Base-by-base conservation (phyloP, 2,888 invertebrate genomes). In the Fragum fragum region DNA sequence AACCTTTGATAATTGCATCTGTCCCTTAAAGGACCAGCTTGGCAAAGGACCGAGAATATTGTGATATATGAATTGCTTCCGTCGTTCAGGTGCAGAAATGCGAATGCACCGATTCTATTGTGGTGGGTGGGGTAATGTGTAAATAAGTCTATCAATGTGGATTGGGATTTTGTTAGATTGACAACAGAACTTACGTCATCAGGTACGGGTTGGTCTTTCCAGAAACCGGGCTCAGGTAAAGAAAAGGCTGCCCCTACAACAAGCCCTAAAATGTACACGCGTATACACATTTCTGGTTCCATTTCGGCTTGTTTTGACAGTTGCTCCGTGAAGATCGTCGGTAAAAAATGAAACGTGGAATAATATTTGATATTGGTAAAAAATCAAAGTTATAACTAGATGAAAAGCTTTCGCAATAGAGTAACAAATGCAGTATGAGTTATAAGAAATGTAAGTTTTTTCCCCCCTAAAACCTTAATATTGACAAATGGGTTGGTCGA, bases 291-390 rank as follows among this genome's bases (percentile, higher is more conserved):
- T 42, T 66, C 42, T 21, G 36, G 29, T 53, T 52, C 63, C 61
- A 69, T 73, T 32, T 59, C 36, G 28, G 53, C 63, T n/a, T 69
- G 59, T 74, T 72, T 78, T 83, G 80, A 83, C 80, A 80, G 72
- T 59, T 68, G 36, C 29, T 53, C 57, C 69, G 73, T 59, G 36
- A 53, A 21, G 42, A 36, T 3, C n/a, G 18, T 61, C 23, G 36
- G 28, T 47, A 5, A 21, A 66, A 66, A 52, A 52, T 32, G 74
- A 76, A 84, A 84, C 84, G 84, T 84, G 84, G 77, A 84, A 81
- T 66, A 73, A 36, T 3, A 36, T 6, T 36, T 36, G 32, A 36
- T 36, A 6, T 36, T 9, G 9, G 9, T 36, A 9, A 36, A 36
- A 36, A 36, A 36, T 36, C 32, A 36, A 9, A 36, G 32, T 36